phyloP scores from a whole-genome alignment of 2,797 vertebrate genomes.

The Sebastes cheni region DNA sequence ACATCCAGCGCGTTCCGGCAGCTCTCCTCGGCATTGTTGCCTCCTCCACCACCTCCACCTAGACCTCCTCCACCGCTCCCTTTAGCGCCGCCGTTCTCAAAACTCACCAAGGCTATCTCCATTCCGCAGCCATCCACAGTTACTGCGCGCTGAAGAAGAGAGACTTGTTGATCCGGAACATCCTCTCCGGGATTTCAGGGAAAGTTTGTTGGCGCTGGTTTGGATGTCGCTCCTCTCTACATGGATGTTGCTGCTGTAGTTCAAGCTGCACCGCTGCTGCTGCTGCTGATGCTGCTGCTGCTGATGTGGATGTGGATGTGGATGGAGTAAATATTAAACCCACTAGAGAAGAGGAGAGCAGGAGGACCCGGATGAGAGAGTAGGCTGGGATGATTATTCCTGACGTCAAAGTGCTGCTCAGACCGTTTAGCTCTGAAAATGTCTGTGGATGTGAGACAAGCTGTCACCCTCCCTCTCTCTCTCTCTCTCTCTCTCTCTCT shows the following conservation, averaged over 20 bases:
- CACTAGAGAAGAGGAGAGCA: conserved; percentile 35
- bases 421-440: conserved; percentile 58
- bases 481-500: not conserved
- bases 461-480: conserved; percentile 16
- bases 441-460: conserved; percentile 53
- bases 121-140: conserved; percentile 82
- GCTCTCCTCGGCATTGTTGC: conserved; percentile 69
- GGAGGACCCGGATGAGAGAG: conserved; percentile 76
- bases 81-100: conserved; percentile 89
- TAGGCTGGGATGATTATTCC: conserved; percentile 62
- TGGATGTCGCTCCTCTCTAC: conserved; percentile 16
- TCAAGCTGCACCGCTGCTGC: too few species aligned
- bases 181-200: conserved; percentile 23
- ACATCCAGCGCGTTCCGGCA: conserved; percentile 74
- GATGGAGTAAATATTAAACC: conserved; percentile 60
- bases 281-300: not conserved
- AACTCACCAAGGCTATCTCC: conserved; percentile 93
- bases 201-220: not conserved
- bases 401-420: conserved; percentile 82
- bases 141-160: conserved; percentile 5
- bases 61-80: conserved; percentile 68
- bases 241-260: not conserved
- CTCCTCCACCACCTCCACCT: conserved; percentile 50
- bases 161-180: conserved; percentile 62
- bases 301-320: conserved; percentile 16